Evolutionary conservation across 2,797 vertebrate genomes (phyloP), one percentile per base, ranked within the genome.

Genomic region (Silurus lanzhouensis): DNA sequence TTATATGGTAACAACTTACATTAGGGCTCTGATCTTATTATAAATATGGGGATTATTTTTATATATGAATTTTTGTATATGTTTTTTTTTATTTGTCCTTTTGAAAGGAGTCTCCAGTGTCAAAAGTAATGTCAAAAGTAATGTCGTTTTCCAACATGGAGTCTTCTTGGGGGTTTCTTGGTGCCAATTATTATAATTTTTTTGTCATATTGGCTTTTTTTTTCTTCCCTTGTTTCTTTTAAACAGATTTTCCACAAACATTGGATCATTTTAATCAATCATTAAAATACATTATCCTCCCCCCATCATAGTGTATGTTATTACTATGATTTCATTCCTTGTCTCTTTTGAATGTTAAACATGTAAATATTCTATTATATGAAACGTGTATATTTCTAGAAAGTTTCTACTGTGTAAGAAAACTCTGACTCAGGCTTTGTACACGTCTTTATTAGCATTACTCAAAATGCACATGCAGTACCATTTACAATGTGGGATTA

Each of bases 401-500:
- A 38, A 52, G 48, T 52, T 52, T 52, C 48, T 52, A 38, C 38
- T 38, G 38, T 38, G n/a, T 17, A 80, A 64, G 44, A 67, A 84
- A 27, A 84, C 44, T 25, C 71, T 64, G 66, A 88, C 67, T 58
- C 60, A 31, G 75, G 68, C 64, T 91, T 31, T 90, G 83, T 90
- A 79, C 81, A 90, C 86, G 86, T 89, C 80, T 94, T 94, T 94
- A 94, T 93, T 93, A 82, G 52, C 77, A 87, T 87, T 75, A 89
- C 79, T 88, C 63, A 71, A 88, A 90, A 92, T 77, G 85, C 83
- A 89, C 89, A 88, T 85, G 90, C 91, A 90, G 84, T 84, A 86
- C 86, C 79, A 85, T 88, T 86, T 87, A 91, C 94, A 94, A 90
- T 86, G 63, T 94, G 90, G 91, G 93, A 93, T 93, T 88, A 92